Percentiles rank a stretch among this genome's conserved stretches.
Evolutionary conservation across 2,113 vertebrate species (phyloP).

Genomic region (Trogon surrucura): DNA sequence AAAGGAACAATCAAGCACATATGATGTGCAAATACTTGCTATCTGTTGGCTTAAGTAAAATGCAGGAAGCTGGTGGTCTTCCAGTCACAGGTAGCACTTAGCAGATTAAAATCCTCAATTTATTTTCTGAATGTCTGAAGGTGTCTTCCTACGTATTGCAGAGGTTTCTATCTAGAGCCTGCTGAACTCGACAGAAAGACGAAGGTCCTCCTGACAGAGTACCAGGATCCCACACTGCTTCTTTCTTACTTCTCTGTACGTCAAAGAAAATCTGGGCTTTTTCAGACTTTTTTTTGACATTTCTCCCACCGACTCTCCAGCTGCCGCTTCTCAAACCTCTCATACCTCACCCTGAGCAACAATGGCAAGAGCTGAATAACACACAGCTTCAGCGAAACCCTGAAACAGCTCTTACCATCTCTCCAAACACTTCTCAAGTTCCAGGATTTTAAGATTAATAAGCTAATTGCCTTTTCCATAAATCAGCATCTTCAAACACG

Average conservation of each 20-base stretch:
- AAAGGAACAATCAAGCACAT: background rate
- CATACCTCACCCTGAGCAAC: background rate
- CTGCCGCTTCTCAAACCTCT: background rate
- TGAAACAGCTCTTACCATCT: background rate
- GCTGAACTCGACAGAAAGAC: background rate
- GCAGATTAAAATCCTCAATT: background rate
- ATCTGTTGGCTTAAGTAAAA: background rate
- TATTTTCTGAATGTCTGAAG: background rate
- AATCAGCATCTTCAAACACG: background rate
- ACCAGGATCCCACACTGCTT: background rate
- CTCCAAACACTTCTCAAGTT: background rate
- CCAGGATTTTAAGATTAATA: slow-evolving; percentile 54
- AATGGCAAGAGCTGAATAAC: slow-evolving; percentile 11
- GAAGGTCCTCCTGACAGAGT: background rate
- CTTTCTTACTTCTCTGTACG: background rate
- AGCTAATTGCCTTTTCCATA: slow-evolving; percentile 43
- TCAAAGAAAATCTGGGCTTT: background rate
- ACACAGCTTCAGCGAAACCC: background rate
- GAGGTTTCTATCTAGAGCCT: background rate
- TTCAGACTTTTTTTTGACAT: background rate
- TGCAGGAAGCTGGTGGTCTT: background rate
- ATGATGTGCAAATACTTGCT: background rate
- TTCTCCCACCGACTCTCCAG: background rate
- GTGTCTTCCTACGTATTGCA: background rate
- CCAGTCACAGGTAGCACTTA: background rate